phyloP scores from a whole-genome alignment of 1,140 invertebrate species.

The Dendroctonus valens region DNA sequence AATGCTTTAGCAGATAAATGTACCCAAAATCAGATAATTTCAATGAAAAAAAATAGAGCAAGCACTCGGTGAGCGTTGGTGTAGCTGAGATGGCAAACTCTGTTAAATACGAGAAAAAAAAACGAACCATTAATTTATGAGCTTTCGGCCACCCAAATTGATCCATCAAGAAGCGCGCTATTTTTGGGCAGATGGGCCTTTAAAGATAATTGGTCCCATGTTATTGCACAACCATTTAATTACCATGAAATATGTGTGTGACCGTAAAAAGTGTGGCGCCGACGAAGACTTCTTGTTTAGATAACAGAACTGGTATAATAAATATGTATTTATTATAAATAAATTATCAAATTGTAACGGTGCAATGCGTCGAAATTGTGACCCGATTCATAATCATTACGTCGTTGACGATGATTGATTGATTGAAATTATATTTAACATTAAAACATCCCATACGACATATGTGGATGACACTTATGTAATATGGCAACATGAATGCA shows the following conservation, averaged over 20 bases:
- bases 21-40: too few species aligned
- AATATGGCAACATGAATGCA: too few species aligned
- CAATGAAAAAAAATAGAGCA: too few species aligned
- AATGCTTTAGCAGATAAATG: too few species aligned
- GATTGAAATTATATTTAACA: not conserved
- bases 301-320: slow-evolving; percentile 29
- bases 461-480: too few species aligned
- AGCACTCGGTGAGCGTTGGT: too few species aligned
- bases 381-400: not conserved
- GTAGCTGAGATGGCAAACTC: too few species aligned
- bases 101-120: too few species aligned
- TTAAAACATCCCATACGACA: too few species aligned
- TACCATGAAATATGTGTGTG: slow-evolving; percentile 27
- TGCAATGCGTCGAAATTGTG: not conserved
- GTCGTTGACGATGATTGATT: slow-evolving; percentile 13
- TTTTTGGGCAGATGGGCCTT: slow-evolving; percentile 30
- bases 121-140: not conserved
- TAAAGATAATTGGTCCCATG: slow-evolving; percentile 19
- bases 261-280: slow-evolving; percentile 32
- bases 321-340: slow-evolving; percentile 29
- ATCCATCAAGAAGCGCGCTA: slow-evolving; percentile 17
- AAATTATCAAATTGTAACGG: slow-evolving; percentile 29
- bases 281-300: slow-evolving; percentile 23
- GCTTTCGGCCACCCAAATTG: slow-evolving; percentile 26
- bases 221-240: slow-evolving; percentile 28